Percentiles rank a stretch among this genome's conserved stretches.
Conservation (phyloP, 2,113 vertebrate species). For the Lophochroa leadbeateri region DNA sequence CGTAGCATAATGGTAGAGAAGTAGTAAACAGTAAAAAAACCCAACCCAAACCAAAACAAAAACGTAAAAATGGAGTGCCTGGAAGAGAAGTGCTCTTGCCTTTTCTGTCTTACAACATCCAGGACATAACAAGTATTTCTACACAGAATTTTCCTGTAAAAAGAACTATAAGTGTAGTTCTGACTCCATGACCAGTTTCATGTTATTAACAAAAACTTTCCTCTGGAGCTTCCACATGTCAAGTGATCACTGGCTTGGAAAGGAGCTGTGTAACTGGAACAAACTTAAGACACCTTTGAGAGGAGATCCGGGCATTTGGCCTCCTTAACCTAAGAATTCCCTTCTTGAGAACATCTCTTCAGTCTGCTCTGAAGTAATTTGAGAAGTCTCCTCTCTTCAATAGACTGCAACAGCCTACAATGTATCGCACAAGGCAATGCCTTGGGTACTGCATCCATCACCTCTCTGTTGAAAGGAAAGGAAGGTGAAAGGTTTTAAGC, state of each 20-base stretch:
- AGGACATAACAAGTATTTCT: background rate
- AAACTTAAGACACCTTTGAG: background rate
- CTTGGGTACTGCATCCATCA: background rate
- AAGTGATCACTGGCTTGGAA: background rate
- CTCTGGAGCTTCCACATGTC: background rate
- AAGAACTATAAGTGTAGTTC: background rate
- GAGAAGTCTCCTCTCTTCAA: background rate
- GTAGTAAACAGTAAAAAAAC: background rate
- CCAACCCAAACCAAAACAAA: background rate
- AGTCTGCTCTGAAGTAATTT: background rate
- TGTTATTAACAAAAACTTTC: background rate
- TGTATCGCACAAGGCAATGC: accelerated
- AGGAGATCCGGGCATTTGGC: background rate
- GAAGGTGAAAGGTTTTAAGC: background rate
- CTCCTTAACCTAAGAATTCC: background rate
- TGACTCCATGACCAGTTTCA: background rate
- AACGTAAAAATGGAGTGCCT: accelerated
- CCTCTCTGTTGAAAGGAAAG: background rate
- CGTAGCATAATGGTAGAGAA: background rate
- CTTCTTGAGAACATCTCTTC: background rate
- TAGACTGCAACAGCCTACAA: accelerated
- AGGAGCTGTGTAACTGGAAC: background rate
- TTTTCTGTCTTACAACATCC: background rate
- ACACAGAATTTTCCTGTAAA: background rate
- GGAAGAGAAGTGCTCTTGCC: accelerated